Evolutionary conservation across 1,140 invertebrate species (phyloP), one percentile per base, ranked within the genome.

Genomic region (Metopolophium dirhodum): DNA sequence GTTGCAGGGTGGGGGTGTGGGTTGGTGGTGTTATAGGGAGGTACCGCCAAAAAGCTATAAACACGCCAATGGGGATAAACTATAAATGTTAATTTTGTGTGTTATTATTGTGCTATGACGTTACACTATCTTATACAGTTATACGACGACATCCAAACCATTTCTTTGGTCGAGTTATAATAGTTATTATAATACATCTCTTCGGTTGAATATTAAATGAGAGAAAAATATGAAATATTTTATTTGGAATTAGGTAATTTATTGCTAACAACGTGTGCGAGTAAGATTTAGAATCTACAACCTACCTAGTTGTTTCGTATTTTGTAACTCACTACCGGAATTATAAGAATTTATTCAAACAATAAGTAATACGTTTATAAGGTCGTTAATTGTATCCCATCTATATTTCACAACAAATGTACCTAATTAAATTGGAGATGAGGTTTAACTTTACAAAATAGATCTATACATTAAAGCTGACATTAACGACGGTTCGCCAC

Each of bases 61-160:
- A 77, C 61, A 77, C 61, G 61, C 61, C 61, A 77, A 77, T 77
- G n/a, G 61, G 61, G 61, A 77, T 77, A n/a, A 77, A 77, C 30
- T 77, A 77, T 77, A n/a, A 77, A 77, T 77, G 61, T n/a, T 77
- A 77, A 77, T 77, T 77, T n/a, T n/a, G 30, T 35, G 61, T n/a
- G 30, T 77, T 77, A 77, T 77, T 77, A 77, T 77, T 77, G 61
- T n/a, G 61, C 61, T 18, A 14, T n/a, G 61, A 77, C 61, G 61
- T n/a, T n/a, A 77, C n/a, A n/a, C n/a, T 77, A 18, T 30, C 30
- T 20, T 77, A 2, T 41, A 41, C 41, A 3, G 41, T 2, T 41
- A 77, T n/a, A 77, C 61, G 61, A 77, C 30, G 61, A 20, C 11
- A 77, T 18, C 61, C 18, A 30, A 77, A 77, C 61, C 30, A n/a